Conservation (phyloP, 2,888 invertebrate genomes). For the Alitta virens region DNA sequence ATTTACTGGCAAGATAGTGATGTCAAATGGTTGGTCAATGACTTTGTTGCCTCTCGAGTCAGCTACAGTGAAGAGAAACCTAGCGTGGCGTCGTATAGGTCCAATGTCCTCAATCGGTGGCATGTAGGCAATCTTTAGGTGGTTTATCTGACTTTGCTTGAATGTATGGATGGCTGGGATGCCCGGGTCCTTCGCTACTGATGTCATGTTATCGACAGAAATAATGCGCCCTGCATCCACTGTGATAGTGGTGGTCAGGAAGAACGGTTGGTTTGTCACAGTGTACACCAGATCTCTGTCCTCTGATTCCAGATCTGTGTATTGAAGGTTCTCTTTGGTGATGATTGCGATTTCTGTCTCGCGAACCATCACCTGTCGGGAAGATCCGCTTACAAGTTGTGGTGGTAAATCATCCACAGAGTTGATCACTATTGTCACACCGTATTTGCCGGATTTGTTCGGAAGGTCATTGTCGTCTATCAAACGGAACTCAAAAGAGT, state of each 20-base stretch:
- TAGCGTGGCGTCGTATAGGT: slow-evolving; percentile 27
- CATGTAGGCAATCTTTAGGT: slow-evolving; percentile 53
- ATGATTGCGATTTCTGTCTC: slow-evolving; percentile 50
- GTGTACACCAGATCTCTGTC: slow-evolving; percentile 44
- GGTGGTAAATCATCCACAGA: slow-evolving; percentile 54
- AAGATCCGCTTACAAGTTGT: slow-evolving; percentile 41
- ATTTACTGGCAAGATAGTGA: slow-evolving; percentile 53
- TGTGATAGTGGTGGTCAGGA: slow-evolving; percentile 46
- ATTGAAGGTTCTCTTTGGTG: slow-evolving; percentile 46
- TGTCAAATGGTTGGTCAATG: slow-evolving; percentile 46
- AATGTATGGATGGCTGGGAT: slow-evolving; percentile 43
- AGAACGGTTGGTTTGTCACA: slow-evolving; percentile 52
- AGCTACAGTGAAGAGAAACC: slow-evolving; percentile 47
- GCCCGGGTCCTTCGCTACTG: slow-evolving; percentile 35
- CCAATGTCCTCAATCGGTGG: slow-evolving; percentile 54
- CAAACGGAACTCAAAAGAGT: slow-evolving; percentile 49
- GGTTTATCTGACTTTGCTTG: slow-evolving; percentile 53
- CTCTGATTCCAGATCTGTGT: slow-evolving; percentile 50
- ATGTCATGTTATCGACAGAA: slow-evolving; percentile 42
- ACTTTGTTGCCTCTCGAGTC: slow-evolving; percentile 48
- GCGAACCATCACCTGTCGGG: slow-evolving; percentile 41
- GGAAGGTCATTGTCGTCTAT: slow-evolving; percentile 50
- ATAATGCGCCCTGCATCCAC: slow-evolving; percentile 52
- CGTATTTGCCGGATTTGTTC: slow-evolving; percentile 48
- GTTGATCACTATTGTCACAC: slow-evolving; percentile 44